phyloP scores from a whole-genome alignment of 2,797 vertebrate species.

The Aeoliscus strigatus region DNA sequence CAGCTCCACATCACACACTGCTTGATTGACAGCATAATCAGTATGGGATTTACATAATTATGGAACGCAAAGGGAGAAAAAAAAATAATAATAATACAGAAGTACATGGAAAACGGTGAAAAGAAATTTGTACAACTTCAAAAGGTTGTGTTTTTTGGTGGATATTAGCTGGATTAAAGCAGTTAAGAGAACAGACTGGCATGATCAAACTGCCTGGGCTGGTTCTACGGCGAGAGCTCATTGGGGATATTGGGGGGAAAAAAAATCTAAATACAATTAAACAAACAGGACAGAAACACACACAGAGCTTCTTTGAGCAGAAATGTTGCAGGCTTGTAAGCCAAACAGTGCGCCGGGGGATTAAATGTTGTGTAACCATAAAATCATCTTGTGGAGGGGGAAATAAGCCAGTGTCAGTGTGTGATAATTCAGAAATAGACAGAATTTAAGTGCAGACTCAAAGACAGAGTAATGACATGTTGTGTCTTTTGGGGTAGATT shows the following conservation, averaged over 20 bases:
- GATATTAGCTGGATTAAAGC: slow-evolving; percentile 31
- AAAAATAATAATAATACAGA: slow-evolving; percentile 42
- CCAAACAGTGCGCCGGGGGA: not conserved
- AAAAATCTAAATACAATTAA: slow-evolving; percentile 36
- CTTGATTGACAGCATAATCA: slow-evolving; percentile 20
- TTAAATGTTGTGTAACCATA: not conserved
- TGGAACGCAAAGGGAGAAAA: slow-evolving; percentile 26
- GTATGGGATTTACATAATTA: slow-evolving; percentile 30
- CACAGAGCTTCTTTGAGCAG: slow-evolving; percentile 14
- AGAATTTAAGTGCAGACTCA: no score
- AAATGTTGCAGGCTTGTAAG: slow-evolving; percentile 19
- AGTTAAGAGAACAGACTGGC: slow-evolving; percentile 16
- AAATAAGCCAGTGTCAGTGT: no score
- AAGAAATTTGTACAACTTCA: slow-evolving; percentile 54
- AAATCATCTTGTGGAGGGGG: no score
- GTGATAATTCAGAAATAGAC: no score
- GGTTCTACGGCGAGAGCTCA: slow-evolving; percentile 27
- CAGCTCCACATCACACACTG: slow-evolving; percentile 22
- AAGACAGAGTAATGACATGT: no score
- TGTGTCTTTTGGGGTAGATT: no score
- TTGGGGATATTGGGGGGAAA: slow-evolving; percentile 17
- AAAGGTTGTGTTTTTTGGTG: slow-evolving; percentile 35
- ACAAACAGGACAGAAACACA: slow-evolving; percentile 29
- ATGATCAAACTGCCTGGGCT: slow-evolving; percentile 20
- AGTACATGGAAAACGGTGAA: slow-evolving; percentile 29